phyloP scores from a whole-genome alignment of 2,888 invertebrate species.

The Drosophila histrio region DNA sequence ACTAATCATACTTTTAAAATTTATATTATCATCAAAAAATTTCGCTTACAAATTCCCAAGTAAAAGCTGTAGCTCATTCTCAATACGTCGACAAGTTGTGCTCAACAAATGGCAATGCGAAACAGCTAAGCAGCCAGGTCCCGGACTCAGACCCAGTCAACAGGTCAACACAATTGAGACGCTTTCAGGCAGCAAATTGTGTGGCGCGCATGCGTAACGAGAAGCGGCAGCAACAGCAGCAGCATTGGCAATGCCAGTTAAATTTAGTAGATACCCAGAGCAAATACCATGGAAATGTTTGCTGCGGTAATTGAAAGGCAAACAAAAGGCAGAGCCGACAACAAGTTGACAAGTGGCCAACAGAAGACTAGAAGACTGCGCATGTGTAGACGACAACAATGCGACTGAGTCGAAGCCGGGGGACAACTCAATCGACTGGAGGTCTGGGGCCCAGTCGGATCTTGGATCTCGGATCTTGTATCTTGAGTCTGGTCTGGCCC shows the following conservation, averaged over 20 bases:
- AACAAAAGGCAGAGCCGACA: slow-evolving; percentile 49
- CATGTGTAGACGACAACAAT: slow-evolving; percentile 62
- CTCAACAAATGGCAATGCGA: slow-evolving; percentile 19
- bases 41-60: not conserved
- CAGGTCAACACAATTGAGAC: slow-evolving; percentile 67
- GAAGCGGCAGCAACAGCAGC: slow-evolving; percentile 25
- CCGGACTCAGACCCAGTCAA: slow-evolving; percentile 5
- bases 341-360: slow-evolving; percentile 45
- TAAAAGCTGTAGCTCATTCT: not conserved
- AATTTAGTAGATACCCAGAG: slow-evolving; percentile 62
- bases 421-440: slow-evolving; percentile 59
- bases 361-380: slow-evolving; percentile 48
- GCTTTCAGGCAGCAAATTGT: slow-evolving; percentile 74
- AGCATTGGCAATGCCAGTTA: slow-evolving; percentile 46
- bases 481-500: slow-evolving; percentile 8
- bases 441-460: slow-evolving; percentile 11
- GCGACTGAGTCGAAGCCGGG: slow-evolving; percentile 34
- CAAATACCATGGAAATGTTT: slow-evolving; percentile 66
- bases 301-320: slow-evolving; percentile 69
- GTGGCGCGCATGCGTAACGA: slow-evolving; percentile 72
- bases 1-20: too few species aligned
- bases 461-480: slow-evolving; percentile 4
- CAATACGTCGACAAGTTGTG: slow-evolving; percentile 11
- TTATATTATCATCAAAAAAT: not conserved
- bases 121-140: slow-evolving; percentile 1